Evolutionary conservation across 1,140 invertebrate genomes (phyloP), one percentile per base, ranked within the genome.

Genomic region (Berghia stephanieae): DNA sequence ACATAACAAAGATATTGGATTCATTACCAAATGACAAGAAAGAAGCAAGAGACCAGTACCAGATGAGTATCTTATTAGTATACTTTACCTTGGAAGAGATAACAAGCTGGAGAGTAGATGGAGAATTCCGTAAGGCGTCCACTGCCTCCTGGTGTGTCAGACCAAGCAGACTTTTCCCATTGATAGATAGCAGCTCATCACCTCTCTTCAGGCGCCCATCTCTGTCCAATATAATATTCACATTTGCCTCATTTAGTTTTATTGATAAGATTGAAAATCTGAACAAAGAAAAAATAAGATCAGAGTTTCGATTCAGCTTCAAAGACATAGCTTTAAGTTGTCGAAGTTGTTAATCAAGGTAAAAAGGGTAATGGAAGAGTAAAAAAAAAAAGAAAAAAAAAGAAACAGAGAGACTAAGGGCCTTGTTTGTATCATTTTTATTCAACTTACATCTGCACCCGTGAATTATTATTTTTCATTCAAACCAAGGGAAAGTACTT

Each of bases 111-210:
- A 96, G 93, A 77, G 94, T 92, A 21, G 92, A 91, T 21, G 93
- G 91, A 0, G 92, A 90, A 36, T 85, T 91, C 55, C 90, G 87
- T 16, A 96, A 89, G 46, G 93, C 92, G 83, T 93, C 92, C 76
- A 93, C 92, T 1, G 94, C 95, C 89, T 95, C 94, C 1, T 92
- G 89, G 90, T 95, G 93, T 16, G 93, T 92, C 73, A 96, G 89
- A 0, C 94, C 95, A 67, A 94, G 92, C 76, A 96, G 89, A 78
- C 94, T 92, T 83, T 93, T 92, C 1, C 94, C 94, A 87, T 96
- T 96, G 10, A 96, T 94, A 88, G 95, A 94, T 21, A 96, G 92
- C 75, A 96, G 93, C 90, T 96, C 95, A 89, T 96, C 95, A 6
- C 94, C 94, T 60, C 94, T 91, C 81, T 93, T 92, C 75, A 96